A percentile compares a stretch with the other conserved stretches of the same genome.
Conservation (phyloP, 2,797 vertebrate species). For the Urosaurus nigricauda region DNA sequence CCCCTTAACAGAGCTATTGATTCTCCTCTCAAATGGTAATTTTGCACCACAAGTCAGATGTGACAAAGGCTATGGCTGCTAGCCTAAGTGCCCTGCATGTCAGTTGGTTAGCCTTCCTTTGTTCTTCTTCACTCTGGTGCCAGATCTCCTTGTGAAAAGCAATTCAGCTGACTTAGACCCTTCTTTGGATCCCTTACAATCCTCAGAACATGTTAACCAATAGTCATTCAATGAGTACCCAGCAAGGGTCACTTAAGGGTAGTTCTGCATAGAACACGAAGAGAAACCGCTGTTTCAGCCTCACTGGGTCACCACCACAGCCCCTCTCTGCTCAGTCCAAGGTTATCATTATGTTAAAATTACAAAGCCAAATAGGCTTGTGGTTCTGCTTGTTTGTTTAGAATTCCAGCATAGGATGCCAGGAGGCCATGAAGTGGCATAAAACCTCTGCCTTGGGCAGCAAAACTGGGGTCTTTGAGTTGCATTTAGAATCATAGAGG, state of each 20-base stretch:
- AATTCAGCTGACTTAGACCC: background rate
- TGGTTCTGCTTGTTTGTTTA: constrained; percentile 15
- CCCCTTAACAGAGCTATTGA: too few relatives aligned
- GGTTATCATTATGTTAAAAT: background rate
- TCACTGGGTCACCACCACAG: background rate
- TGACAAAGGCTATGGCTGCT: too few relatives aligned
- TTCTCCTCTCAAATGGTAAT: too few relatives aligned
- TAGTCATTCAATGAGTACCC: background rate
- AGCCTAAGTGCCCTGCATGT: too few relatives aligned
- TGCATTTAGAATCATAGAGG: too few relatives aligned
- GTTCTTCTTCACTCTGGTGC: background rate
- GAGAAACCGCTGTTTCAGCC: background rate
- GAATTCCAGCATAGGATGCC: background rate
- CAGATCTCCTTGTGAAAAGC: background rate
- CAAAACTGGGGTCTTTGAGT: background rate
- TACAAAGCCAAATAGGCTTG: constrained; percentile 2
- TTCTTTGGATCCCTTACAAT: background rate
- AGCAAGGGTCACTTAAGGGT: background rate
- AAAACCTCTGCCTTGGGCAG: background rate
- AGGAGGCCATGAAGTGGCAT: background rate
- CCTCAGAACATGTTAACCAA: background rate
- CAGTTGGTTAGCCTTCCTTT: background rate
- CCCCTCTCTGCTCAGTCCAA: background rate
- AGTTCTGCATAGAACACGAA: background rate
- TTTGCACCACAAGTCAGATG: too few relatives aligned